Evolutionary conservation across 37 sponge, comb jelly and placozoan genomes (phyloP).

Genomic region (Trichoplax adhaerens): DNA sequence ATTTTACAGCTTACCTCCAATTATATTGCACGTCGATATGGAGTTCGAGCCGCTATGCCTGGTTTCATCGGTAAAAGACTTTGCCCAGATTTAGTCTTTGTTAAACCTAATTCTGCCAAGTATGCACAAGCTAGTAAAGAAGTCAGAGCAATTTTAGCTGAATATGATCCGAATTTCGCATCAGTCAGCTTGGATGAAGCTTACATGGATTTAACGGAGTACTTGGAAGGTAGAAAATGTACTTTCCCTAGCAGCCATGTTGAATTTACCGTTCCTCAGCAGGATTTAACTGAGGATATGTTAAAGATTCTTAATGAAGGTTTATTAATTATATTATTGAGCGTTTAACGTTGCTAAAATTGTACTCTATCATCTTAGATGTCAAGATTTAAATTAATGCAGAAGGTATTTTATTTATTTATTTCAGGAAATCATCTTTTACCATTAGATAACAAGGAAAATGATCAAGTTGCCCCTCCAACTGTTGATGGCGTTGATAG

Average conservation of each 20-base stretch:
- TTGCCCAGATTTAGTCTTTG: constrained; percentile 77
- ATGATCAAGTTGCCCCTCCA: too few relatives aligned
- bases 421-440: too few relatives aligned
- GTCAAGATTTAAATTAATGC: too few relatives aligned
- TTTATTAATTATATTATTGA: too few relatives aligned
- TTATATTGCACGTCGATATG: constrained; percentile 74
- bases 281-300: too few relatives aligned
- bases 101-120: constrained; percentile 48
- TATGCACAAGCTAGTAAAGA: constrained; percentile 38
- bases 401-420: too few relatives aligned
- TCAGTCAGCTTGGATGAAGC: constrained; percentile 69
- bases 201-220: constrained; percentile 63
- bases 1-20: constrained; percentile 74
- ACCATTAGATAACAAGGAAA: too few relatives aligned
- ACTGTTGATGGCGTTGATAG: too few relatives aligned
- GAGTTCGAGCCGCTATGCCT: constrained; percentile 94
- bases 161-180: constrained; percentile 69
- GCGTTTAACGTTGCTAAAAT: too few relatives aligned
- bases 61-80: constrained; percentile 90
- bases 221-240: constrained; percentile 13
- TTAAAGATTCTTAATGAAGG: too few relatives aligned
- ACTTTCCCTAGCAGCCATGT: background rate
- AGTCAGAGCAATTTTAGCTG: constrained; percentile 24
- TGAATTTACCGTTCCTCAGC: too few relatives aligned
- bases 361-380: too few relatives aligned